phyloP scores from a whole-genome alignment of 2,113 vertebrate genomes.

The Corydoras sp. region DNA sequence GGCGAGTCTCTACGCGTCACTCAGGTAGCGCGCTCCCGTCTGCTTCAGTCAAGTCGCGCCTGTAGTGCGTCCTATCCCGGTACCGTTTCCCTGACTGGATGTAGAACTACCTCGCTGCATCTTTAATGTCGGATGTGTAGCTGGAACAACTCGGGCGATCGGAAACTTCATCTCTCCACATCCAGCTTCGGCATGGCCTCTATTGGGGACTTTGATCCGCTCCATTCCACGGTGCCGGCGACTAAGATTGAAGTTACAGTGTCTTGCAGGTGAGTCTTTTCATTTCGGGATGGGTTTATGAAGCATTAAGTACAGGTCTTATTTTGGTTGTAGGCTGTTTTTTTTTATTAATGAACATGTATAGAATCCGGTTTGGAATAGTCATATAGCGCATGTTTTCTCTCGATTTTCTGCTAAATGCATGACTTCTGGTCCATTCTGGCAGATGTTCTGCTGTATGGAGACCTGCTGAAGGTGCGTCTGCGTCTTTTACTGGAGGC shows the following conservation, averaged over 20 bases:
- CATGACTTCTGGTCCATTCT: no score
- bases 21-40: constrained; percentile 26
- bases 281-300: no score
- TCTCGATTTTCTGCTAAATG: no score
- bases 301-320: no score
- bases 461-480: no score
- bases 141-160: background rate
- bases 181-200: constrained; percentile 40
- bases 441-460: no score
- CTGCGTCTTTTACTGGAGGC: no score
- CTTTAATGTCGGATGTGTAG: background rate
- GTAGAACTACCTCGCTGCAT: constrained; percentile 16
- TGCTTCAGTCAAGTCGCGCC: background rate
- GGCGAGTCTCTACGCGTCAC: constrained; percentile 24
- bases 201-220: constrained; percentile 76
- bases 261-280: constrained; percentile 79
- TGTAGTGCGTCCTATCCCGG: background rate
- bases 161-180: background rate
- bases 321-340: no score
- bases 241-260: constrained; percentile 62
- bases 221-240: constrained; percentile 72
- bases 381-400: no score
- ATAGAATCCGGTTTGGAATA: no score
- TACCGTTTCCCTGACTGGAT: background rate
- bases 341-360: no score